These are phyloP conservation scores for Suricata suricatta DNA, from an alignment of 2,113 vertebrate species.

Conservation along the genomic window DNA sequence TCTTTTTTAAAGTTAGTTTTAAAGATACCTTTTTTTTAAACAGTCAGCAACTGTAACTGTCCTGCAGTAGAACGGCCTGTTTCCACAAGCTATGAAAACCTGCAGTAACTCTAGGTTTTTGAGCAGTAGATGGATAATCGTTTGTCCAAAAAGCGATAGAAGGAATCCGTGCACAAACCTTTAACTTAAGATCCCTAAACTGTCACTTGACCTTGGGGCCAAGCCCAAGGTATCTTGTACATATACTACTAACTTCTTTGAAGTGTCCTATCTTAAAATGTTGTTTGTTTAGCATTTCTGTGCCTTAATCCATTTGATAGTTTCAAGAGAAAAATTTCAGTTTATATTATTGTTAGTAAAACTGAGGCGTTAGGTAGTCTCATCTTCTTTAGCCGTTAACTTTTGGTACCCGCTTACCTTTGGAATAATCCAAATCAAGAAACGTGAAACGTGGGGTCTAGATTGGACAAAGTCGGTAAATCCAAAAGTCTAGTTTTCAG, in stretches of 20 bases:
- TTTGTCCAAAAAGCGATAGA: neutral
- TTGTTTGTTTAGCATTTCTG: neutral
- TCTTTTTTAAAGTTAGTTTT: neutral
- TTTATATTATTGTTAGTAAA: neutral
- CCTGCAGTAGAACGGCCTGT: neutral
- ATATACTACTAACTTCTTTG: neutral
- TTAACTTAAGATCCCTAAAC: neutral
- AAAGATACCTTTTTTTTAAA: neutral
- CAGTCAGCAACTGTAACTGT: neutral
- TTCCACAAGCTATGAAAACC: neutral
- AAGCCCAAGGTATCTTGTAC: neutral
- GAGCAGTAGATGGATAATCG: neutral
- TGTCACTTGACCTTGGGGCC: neutral
- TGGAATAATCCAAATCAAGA: conserved; percentile 1
- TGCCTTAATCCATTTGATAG: neutral
- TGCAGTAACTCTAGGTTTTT: neutral
- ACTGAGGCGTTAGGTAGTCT: neutral
- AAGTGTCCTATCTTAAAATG: neutral
- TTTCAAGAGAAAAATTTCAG: neutral
- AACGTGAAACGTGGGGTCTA: neutral
- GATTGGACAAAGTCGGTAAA: neutral
- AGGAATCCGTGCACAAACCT: neutral
- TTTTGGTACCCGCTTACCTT: neutral
- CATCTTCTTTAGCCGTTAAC: neutral
- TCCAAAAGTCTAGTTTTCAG: neutral